These are phyloP conservation scores for Blastomussa wellsi DNA, from an alignment of 92 coral and sea anemone species.

Conservation along the genomic window DNA sequence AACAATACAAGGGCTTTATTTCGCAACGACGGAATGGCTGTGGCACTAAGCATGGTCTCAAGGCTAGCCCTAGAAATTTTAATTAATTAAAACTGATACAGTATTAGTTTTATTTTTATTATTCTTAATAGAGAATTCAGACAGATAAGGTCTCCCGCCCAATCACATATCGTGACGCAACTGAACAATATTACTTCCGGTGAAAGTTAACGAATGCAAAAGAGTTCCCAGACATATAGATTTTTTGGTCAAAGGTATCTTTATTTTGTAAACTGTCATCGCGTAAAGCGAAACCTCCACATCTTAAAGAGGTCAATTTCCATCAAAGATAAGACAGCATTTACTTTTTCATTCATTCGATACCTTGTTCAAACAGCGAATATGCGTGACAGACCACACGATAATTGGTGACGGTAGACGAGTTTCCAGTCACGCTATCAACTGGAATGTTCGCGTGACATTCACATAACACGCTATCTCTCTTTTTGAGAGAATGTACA, in stretches of 20 bases:
- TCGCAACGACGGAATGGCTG: conserved; percentile 5
- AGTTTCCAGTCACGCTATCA: conserved; percentile 1
- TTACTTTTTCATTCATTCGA: not conserved
- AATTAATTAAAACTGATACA: not conserved
- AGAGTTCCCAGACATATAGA: not conserved
- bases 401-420: not conserved
- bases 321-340: conserved; percentile 8
- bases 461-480: not conserved
- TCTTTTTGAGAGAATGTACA: not conserved
- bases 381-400: not conserved
- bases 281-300: not conserved
- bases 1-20: conserved; percentile 30
- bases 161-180: conserved; percentile 19
- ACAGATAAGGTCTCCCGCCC: not conserved
- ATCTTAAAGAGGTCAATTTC: conserved; percentile 27
- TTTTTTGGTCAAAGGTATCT: not conserved
- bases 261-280: conserved; percentile 20
- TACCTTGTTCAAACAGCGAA: not conserved
- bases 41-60: not conserved
- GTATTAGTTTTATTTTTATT: not conserved
- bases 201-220: not conserved
- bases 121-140: not conserved
- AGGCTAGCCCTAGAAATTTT: not conserved
- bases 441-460: not conserved
- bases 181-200: conserved; percentile 40